Base-by-base conservation (phyloP, 2,888 invertebrate genomes). In the Marasmarcha lunaedactyla region DNA sequence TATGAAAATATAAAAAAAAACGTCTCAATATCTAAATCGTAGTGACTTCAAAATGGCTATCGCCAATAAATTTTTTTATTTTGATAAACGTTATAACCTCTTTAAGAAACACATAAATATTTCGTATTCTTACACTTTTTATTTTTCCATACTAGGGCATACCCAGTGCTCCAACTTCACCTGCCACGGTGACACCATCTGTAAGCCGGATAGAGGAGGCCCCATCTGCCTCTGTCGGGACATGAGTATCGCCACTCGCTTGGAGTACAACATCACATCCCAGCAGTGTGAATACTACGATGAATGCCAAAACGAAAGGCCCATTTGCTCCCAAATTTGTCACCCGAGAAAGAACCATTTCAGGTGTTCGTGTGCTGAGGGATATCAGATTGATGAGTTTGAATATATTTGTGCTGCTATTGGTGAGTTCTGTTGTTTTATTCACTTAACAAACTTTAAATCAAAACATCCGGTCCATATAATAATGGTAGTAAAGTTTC, bases 321-420 rank as follows among this genome's bases (percentile, higher is more conserved):
- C 90, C 0, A 67, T 83, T 5, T 93, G 93, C 55, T 89, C 90
- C 38, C 93, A 93, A 46, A 65, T 58, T 9, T 94, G 93, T 54
- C 51, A 68, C 0, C 91, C 92, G 48, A 67, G 51, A 0, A 59
- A 65, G 0, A 89, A 89, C 0, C 84, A 86, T 0, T 90, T 86
- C 52, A 57, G 48, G 2, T 93, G 93, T 49, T 55, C 56, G 2
- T 93, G 93, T 52, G 88, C 87, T n/a, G 57, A 65, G 0, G 77
- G 72, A 0, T 77, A 71, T 27, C 43, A 30, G 0, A 45, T 39
- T 1, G 69, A 73, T 35, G 14, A 43, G 1, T 54, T 51, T 5
- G 45, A 40, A 0, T 68, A 71, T 27, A 48, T 71, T 14, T 77
- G 76, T 41, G 67, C 60, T 46, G 72, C 73, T 33, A 46, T 52